phyloP scores from a whole-genome alignment of 2,888 invertebrate genomes.

The Polymixis flavicincta region DNA sequence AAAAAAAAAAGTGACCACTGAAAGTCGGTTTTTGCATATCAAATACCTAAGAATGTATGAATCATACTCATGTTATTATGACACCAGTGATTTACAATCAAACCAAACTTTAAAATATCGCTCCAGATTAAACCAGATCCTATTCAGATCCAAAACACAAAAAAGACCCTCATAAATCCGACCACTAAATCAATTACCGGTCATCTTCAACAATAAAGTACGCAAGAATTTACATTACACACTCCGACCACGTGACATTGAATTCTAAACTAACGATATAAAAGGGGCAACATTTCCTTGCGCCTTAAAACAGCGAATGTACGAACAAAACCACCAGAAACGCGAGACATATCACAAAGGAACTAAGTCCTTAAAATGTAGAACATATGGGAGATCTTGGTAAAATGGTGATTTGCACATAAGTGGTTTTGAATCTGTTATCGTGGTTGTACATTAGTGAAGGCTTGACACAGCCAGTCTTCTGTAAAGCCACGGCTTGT shows the following conservation, averaged over 20 bases:
- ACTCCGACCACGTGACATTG: constrained; percentile 81
- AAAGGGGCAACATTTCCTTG: constrained; percentile 82
- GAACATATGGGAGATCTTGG: constrained; percentile 64
- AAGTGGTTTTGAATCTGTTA: constrained; percentile 88
- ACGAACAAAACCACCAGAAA: constrained; percentile 60
- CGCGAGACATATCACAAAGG: constrained; percentile 52
- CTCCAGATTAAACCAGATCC: constrained; percentile 39
- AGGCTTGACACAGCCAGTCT: constrained; percentile 88
- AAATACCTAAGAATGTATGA: constrained; percentile 1
- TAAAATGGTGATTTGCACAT: constrained; percentile 77
- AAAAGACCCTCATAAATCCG: constrained; percentile 75
- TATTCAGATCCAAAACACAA: constrained; percentile 36
- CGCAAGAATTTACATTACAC: constrained; percentile 84
- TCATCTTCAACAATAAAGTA: constrained; percentile 84
- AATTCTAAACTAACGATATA: constrained; percentile 85
- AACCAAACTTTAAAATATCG: constrained; percentile 24
- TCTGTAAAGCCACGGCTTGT: constrained; percentile 89
- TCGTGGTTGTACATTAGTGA: constrained; percentile 89
- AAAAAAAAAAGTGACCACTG: too few species aligned
- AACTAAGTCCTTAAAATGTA: constrained; percentile 10
- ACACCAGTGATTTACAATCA: constrained; percentile 33
- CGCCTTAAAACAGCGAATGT: constrained; percentile 80
- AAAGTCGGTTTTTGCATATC: background rate
- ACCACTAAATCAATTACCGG: constrained; percentile 83
- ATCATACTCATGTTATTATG: background rate